Evolutionary conservation across 2,113 vertebrate species (phyloP).

Genomic region (Ageneiosus marmoratus): DNA sequence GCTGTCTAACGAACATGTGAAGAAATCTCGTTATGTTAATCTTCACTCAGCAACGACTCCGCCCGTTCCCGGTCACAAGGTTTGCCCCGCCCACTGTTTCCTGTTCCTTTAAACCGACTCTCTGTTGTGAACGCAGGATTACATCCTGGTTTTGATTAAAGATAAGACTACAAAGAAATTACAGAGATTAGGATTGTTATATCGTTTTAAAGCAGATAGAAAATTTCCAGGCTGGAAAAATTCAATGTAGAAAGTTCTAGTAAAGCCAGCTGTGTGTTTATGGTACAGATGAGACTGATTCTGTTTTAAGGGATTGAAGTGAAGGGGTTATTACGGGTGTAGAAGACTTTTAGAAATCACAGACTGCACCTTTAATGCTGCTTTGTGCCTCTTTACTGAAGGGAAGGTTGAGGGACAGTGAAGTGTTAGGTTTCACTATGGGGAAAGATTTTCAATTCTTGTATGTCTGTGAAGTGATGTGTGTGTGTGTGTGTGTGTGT

Average conservation of each 20-base stretch:
- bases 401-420: not conserved
- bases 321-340: not conserved
- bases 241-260: too few species aligned
- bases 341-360: not conserved
- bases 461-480: not conserved
- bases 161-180: not conserved
- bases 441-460: not conserved
- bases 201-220: not conserved
- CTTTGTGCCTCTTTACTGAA: not conserved
- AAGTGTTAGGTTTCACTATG: not conserved
- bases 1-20: too few species aligned
- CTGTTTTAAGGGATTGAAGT: not conserved
- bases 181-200: not conserved
- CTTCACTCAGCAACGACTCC: too few species aligned
- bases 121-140: not conserved
- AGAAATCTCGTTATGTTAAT: too few species aligned
- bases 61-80: not conserved
- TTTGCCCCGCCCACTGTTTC: not conserved
- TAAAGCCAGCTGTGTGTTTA: too few species aligned
- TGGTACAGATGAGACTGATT: not conserved
- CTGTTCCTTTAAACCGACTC: not conserved
- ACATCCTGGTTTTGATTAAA: not conserved
- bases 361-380: not conserved
- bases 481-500: constrained; percentile 4
- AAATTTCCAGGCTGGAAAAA: not conserved